Conservation (phyloP, 2,888 invertebrate genomes). For the Colostygia pectinataria region DNA sequence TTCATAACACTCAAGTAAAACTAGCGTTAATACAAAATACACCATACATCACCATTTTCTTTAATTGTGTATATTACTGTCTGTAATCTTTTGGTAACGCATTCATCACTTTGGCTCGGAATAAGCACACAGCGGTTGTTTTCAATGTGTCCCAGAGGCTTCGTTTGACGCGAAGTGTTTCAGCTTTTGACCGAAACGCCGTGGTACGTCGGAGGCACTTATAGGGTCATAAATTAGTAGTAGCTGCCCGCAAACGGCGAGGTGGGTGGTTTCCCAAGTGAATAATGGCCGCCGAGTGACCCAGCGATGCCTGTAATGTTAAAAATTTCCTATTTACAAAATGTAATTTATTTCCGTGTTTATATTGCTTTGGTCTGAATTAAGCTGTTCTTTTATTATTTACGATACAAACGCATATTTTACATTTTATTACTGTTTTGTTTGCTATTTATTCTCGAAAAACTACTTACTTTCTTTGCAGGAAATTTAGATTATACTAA, state of each 20-base stretch:
- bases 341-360: conserved; percentile 27
- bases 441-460: conserved; percentile 5
- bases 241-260: conserved; percentile 73
- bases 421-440: conserved; percentile 9
- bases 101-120: conserved; percentile 4
- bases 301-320: conserved; percentile 54
- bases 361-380: conserved; percentile 19
- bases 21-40: no score
- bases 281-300: conserved; percentile 69
- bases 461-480: background rate
- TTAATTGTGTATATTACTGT: background rate
- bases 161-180: conserved; percentile 44
- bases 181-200: conserved; percentile 64
- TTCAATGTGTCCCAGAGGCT: conserved; percentile 23
- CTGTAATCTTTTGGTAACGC: background rate
- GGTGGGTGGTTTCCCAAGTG: conserved; percentile 71
- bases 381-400: conserved; percentile 10
- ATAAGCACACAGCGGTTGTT: conserved; percentile 8
- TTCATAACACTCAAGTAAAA: no score
- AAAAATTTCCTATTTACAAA: conserved; percentile 50
- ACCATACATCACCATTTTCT: no score
- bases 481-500: background rate
- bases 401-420: conserved; percentile 3
- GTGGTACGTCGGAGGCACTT: conserved; percentile 67
- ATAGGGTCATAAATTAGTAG: conserved; percentile 77